Conservation (phyloP, 1,140 invertebrate genomes). For the Neodiprion fabricii region DNA sequence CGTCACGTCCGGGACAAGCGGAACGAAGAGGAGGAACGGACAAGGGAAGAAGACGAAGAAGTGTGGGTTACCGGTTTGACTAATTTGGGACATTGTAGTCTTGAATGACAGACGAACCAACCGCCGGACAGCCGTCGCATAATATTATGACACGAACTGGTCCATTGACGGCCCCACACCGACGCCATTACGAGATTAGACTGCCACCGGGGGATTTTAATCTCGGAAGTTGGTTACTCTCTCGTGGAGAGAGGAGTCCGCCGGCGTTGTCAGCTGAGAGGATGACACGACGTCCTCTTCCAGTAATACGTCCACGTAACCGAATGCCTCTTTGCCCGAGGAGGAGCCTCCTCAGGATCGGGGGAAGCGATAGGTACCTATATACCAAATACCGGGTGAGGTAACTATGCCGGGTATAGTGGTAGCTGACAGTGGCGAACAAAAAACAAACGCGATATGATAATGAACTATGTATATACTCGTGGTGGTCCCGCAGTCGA, state of each 20-base stretch:
- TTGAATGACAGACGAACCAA: slow-evolving; percentile 7
- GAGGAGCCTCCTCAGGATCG: no score
- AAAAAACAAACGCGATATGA: slow-evolving; percentile 7
- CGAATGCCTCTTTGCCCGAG: no score
- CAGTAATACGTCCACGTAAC: no score
- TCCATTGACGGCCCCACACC: slow-evolving; percentile 6
- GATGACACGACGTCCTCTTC: slow-evolving; percentile 24
- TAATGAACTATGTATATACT: neutral
- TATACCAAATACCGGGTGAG: no score
- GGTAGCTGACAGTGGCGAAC: neutral
- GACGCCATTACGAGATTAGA: slow-evolving; percentile 16
- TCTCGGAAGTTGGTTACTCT: neutral
- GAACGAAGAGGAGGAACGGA: neutral
- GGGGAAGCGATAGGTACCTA: no score
- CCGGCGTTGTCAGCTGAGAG: slow-evolving; percentile 26
- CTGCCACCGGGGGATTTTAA: slow-evolving; percentile 24
- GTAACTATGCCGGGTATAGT: neutral
- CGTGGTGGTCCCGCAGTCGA: neutral
- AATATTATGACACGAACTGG: slow-evolving; percentile 38
- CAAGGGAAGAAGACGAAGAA: neutral
- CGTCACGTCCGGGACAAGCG: neutral
- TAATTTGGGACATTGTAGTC: slow-evolving; percentile 13
- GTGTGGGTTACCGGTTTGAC: slow-evolving; percentile 5
- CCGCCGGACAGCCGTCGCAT: slow-evolving; percentile 41
- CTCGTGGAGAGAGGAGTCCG: neutral